Evolutionary conservation across 1,140 invertebrate genomes (phyloP).

Genomic region (Cardiocondyla obscurior): DNA sequence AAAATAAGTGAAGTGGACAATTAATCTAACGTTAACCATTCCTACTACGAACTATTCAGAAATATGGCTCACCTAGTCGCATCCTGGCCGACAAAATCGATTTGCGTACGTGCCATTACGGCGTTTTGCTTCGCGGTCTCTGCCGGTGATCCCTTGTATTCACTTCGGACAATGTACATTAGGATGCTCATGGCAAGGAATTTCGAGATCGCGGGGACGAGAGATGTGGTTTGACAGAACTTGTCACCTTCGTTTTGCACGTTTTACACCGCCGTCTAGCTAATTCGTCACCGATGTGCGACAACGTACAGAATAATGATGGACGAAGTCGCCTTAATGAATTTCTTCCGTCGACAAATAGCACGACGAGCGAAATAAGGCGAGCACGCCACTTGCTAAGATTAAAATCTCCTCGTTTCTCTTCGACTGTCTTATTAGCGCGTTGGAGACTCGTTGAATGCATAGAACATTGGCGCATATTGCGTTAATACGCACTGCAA

Average conservation of each 20-base stretch:
- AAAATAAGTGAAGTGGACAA: background rate
- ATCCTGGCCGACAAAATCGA: slow-evolving; percentile 11
- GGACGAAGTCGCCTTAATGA: slow-evolving; percentile 19
- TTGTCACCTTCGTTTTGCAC: background rate
- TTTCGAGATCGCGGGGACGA: background rate
- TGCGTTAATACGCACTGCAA: background rate
- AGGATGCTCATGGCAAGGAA: slow-evolving; percentile 8
- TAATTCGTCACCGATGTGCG: slow-evolving; percentile 14
- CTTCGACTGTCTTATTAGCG: slow-evolving; percentile 17
- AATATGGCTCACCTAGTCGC: slow-evolving; percentile 21
- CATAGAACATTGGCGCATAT: background rate
- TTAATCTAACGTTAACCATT: background rate
- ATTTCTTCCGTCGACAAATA: slow-evolving; percentile 36
- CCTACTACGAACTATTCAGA: background rate
- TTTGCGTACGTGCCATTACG: slow-evolving; percentile 31
- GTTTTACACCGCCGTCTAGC: background rate
- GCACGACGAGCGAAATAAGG: background rate
- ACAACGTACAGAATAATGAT: slow-evolving; percentile 8
- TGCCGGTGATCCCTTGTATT: background rate
- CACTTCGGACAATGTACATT: slow-evolving; percentile 32
- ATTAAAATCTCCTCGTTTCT: slow-evolving; percentile 49
- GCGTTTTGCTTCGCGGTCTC: slow-evolving; percentile 7
- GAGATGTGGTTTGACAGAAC: background rate
- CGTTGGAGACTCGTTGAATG: background rate
- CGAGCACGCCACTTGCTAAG: background rate